These are phyloP conservation scores for Paralichthys olivaceus DNA, from an alignment of 2,113 vertebrate genomes.

Conservation along the genomic window DNA sequence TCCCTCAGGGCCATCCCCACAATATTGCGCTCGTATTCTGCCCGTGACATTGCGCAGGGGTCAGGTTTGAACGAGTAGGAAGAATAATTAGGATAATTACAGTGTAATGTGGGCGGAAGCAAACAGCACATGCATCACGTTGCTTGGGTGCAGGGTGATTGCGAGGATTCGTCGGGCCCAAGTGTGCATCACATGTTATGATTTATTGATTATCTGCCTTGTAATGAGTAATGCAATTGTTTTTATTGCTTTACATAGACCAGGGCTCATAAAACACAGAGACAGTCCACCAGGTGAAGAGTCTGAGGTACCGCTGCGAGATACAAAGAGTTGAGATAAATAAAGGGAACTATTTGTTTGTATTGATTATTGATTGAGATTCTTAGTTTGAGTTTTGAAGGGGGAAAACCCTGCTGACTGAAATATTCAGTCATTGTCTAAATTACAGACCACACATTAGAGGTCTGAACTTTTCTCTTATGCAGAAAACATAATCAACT, in stretches of 20 bases:
- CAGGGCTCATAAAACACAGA: constrained; percentile 70
- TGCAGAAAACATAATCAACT: too few species aligned
- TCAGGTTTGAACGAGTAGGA: constrained; percentile 31
- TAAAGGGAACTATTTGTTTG: neutral
- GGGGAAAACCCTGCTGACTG: too few species aligned
- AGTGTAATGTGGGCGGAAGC: constrained; percentile 34
- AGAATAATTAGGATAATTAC: constrained; percentile 71
- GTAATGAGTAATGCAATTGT: constrained; percentile 70
- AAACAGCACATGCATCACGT: constrained; percentile 45
- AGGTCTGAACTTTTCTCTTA: too few species aligned
- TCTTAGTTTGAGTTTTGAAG: too few species aligned
- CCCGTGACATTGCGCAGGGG: constrained; percentile 25
- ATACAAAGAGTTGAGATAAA: constrained; percentile 20
- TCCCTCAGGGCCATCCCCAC: constrained; percentile 15
- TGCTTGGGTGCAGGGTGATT: constrained; percentile 11
- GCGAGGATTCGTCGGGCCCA: constrained; percentile 23
- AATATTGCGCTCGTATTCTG: constrained; percentile 38
- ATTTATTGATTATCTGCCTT: constrained; percentile 74
- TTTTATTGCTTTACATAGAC: constrained; percentile 76
- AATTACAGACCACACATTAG: neutral
- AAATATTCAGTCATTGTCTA: neutral
- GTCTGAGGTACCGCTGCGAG: constrained; percentile 50
- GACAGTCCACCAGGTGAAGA: constrained; percentile 48
- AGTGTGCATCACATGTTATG: constrained; percentile 44
- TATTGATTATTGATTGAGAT: constrained; percentile 4